A percentile compares a stretch with the other conserved stretches of the same genome.
Evolutionary conservation across 2,888 invertebrate species (phyloP).

Genomic region (Nymphalis polychloros): DNA sequence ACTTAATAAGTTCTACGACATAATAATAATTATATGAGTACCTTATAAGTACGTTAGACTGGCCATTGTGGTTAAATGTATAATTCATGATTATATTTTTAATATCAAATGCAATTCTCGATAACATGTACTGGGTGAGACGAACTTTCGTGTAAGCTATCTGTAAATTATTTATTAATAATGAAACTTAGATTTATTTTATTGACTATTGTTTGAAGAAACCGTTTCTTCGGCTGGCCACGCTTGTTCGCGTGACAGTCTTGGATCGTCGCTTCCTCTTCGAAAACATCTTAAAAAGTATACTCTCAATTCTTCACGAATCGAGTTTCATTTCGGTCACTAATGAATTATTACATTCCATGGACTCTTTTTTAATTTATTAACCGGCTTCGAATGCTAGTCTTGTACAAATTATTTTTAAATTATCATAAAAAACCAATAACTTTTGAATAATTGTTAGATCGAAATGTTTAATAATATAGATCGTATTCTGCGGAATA

Average conservation of each 20-base stretch:
- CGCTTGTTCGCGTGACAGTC: slow-evolving; percentile 46
- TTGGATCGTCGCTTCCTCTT: slow-evolving; percentile 47
- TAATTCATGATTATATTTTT: too few species aligned
- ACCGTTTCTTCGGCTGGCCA: slow-evolving; percentile 24
- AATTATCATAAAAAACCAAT: not conserved
- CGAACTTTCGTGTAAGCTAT: not conserved
- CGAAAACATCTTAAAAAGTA: slow-evolving; percentile 43
- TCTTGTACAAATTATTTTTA: not conserved
- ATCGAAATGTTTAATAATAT: not conserved
- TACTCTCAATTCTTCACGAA: slow-evolving; percentile 36
- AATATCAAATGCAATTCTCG: too few species aligned
- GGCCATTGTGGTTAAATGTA: too few species aligned
- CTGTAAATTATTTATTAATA: not conserved
- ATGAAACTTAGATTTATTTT: not conserved
- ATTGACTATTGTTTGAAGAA: not conserved
- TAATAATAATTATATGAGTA: too few species aligned
- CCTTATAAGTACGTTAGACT: too few species aligned
- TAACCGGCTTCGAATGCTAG: not conserved
- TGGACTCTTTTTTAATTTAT: not conserved
- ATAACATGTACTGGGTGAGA: not conserved
- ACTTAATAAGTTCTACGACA: not conserved
- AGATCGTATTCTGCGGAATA: not conserved
- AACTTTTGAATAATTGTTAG: not conserved
- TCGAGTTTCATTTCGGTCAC: slow-evolving; percentile 38
- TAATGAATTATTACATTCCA: slow-evolving; percentile 17